Base-by-base conservation (phyloP, 2,888 invertebrate genomes). In the Glyphotaelius pellucidus region DNA sequence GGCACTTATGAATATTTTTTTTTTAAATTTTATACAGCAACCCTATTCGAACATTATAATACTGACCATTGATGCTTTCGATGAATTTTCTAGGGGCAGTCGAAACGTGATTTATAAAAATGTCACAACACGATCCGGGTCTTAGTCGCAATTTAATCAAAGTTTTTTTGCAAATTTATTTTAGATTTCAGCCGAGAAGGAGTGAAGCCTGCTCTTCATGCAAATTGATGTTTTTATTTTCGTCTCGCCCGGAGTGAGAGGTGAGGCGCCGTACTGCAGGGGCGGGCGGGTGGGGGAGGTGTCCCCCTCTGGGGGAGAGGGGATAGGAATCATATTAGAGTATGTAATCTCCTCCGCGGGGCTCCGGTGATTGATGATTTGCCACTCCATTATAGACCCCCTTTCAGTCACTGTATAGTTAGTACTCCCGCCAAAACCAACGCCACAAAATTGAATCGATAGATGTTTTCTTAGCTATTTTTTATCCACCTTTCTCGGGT, bases 151-250 rank as follows among this genome's bases (percentile, higher is more conserved):
- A 67, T 67, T 67, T 67, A 67, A 67, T 67, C 67, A 67, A 67
- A 67, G 67, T 67, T 67, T 67, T 67, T 67, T 67, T 52, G 9
- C 7, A 25, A 67, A 25, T 67, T 67, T 67, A 67, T 67, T 67
- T 67, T 67, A n/a, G 32, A 81, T 81, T 67, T 47, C 87, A 67
- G 52, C 67, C 87, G 31, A 30, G 32, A 30, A 52, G 42, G 38
- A 35, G 91, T 67, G 47, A 84, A 80, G 52, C 52, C 87, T 80
- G 91, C 89, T 84, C 90, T 84, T n/a, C 86, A 91, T 91, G 91
- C 91, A 91, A 90, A 91, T 91, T 89, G 90, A 84, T 91, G 91
- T 91, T 91, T 91, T 91, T 91, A 91, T 91, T 91, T 91, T 90
- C 91, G 30, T 47, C 89, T 80, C 67, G 89, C 89, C 80, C 81